Evolutionary conservation across 2,113 vertebrate genomes (phyloP), one percentile per base, ranked within the genome.

Genomic region (Mus spicilegus): DNA sequence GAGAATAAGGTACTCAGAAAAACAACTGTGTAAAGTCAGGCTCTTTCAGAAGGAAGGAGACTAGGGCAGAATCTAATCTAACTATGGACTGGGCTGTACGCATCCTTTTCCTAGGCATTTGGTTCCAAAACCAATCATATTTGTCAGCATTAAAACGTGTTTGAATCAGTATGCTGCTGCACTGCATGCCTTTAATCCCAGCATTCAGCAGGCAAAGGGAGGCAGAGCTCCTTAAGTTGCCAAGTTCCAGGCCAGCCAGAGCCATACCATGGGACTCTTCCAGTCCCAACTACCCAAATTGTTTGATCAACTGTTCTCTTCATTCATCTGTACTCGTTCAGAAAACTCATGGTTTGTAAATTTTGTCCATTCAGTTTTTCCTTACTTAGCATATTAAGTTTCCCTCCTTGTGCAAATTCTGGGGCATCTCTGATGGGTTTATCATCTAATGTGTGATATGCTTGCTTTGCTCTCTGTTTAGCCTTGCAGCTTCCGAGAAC

Each of bases 321-420:
- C 36, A 46, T 17, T 91, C 51, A 72, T 78, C 58, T 88, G 87
- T 7, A 39, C 14, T 73, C n/a, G 69, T 75, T 89, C 46, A 93
- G 46, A 49, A 82, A 91, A 87, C 13, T 46, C 39, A 30, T 26
- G 19, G 87, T 56, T 30, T 92, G 30, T 89, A 67, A 30, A 73
- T 28, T 76, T 86, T 58, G 8, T 91, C 85, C 86, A 94, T 17
- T 70, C 22, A 72, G 26, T 76, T 69, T 91, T 69, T 91, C 75
- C 42, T 92, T 56, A 77, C 81, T 89, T 76, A 76, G 42, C 51
- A 75, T 24, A 10, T 69, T 33, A 80, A 70, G n/a, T 56, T 54
- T 76, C 9, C 17, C 6, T 56, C 63, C 67, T 67, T 69, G 67
- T 42, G 70, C 56, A 87, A 36, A 24, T 78, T 94, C 42, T 56